Evolutionary conservation across 2,797 vertebrate species (phyloP).

Genomic region (Peromyscus attwateri): DNA sequence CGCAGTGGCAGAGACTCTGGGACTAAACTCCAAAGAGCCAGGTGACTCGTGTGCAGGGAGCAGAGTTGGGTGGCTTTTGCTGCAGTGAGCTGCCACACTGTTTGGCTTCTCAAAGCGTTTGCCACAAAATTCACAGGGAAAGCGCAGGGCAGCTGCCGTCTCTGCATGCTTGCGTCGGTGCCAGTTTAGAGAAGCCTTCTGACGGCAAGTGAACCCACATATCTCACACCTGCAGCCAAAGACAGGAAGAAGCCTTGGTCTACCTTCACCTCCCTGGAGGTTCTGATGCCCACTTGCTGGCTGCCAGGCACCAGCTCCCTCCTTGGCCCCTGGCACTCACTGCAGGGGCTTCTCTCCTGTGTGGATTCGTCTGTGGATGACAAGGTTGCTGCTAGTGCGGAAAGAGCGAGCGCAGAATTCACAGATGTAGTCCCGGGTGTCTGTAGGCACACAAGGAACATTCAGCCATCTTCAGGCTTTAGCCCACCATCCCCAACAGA

Average conservation of each 20-base stretch:
- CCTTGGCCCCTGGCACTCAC: constrained; percentile 83
- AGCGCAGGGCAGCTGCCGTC: constrained; percentile 88
- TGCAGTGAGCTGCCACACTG: constrained; percentile 90
- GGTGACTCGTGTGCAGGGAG: neutral
- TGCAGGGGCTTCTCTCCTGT: constrained; percentile 93
- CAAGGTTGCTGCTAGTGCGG: constrained; percentile 92
- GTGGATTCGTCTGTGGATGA: constrained; percentile 92
- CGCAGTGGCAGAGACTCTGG: constrained; percentile 14
- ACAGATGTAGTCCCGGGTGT: constrained; percentile 91
- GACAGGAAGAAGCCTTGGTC: neutral
- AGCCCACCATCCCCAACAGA: neutral
- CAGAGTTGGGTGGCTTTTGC: constrained; percentile 89
- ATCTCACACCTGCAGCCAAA: constrained; percentile 89
- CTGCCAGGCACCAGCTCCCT: neutral
- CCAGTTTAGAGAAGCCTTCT: constrained; percentile 92
- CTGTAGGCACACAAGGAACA: constrained; percentile 74
- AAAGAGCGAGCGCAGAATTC: constrained; percentile 92
- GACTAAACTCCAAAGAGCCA: neutral
- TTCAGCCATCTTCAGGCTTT: neutral
- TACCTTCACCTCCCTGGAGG: neutral
- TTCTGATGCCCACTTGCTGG: neutral
- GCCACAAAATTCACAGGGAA: constrained; percentile 91
- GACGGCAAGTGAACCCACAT: constrained; percentile 93
- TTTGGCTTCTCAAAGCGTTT: constrained; percentile 92
- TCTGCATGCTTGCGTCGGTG: constrained; percentile 92